Evolutionary conservation across 2,113 vertebrate genomes (phyloP).

Genomic region (Mormoops blainvillei): DNA sequence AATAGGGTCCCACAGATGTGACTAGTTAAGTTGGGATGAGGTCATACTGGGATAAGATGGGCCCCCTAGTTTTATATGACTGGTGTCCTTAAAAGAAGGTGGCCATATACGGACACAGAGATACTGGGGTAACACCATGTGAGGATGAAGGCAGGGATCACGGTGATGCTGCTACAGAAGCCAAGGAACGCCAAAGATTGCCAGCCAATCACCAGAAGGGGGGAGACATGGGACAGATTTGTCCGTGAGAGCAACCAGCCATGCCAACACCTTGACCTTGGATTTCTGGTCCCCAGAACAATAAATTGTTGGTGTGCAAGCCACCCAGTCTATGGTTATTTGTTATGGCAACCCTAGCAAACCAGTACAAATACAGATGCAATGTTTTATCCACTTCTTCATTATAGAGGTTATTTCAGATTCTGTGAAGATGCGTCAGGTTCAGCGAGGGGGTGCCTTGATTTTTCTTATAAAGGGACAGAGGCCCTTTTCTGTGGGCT

Average conservation of each 20-base stretch:
- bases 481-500: neutral
- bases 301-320: neutral
- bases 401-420: neutral
- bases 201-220: neutral
- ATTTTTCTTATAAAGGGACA: neutral
- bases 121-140: neutral
- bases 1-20: neutral
- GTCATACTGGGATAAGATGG: neutral
- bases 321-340: neutral
- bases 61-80: neutral
- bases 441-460: neutral
- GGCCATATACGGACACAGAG: neutral
- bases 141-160: neutral
- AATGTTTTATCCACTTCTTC: neutral
- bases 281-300: neutral
- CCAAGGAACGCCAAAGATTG: neutral
- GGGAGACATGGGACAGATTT: rapidly evolving
- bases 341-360: neutral
- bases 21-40: neutral
- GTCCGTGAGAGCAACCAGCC: neutral
- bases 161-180: neutral
- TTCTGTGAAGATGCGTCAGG: neutral
- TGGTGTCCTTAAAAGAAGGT: neutral
- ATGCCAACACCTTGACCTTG: neutral
- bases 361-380: neutral